These are phyloP conservation scores for Pluvianellus socialis DNA, from an alignment of 2,113 vertebrate species.

Conservation along the genomic window DNA sequence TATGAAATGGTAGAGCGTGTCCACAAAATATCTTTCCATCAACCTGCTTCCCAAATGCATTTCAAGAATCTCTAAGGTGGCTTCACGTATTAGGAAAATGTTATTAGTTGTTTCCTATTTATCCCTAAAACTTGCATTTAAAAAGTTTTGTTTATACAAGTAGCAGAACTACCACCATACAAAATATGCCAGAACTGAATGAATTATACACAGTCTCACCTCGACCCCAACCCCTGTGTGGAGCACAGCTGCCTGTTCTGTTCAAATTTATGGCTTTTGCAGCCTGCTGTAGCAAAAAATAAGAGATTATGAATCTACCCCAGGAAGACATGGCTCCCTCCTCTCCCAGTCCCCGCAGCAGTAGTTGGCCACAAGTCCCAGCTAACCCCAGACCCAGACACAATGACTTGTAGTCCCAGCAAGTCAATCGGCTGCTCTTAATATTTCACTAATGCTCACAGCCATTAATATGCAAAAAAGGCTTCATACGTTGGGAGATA, in stretches of 20 bases:
- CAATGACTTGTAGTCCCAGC: accelerated
- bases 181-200: neutral
- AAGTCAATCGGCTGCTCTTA: neutral
- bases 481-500: neutral
- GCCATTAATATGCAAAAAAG: neutral
- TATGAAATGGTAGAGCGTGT: neutral
- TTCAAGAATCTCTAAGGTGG: neutral
- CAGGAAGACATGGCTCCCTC: neutral
- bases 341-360: neutral
- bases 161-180: accelerated
- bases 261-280: neutral
- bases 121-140: neutral
- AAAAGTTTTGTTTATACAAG: neutral
- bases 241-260: neutral
- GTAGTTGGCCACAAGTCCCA: neutral
- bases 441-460: neutral
- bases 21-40: neutral
- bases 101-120: neutral
- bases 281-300: neutral
- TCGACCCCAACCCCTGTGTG: neutral
- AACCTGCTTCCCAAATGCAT: neutral
- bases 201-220: neutral
- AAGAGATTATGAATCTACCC: neutral
- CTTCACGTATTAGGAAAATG: neutral
- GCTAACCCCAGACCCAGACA: neutral